Evolutionary conservation across 2,888 invertebrate species (phyloP).

Genomic region (Chrysolina oricalcia): DNA sequence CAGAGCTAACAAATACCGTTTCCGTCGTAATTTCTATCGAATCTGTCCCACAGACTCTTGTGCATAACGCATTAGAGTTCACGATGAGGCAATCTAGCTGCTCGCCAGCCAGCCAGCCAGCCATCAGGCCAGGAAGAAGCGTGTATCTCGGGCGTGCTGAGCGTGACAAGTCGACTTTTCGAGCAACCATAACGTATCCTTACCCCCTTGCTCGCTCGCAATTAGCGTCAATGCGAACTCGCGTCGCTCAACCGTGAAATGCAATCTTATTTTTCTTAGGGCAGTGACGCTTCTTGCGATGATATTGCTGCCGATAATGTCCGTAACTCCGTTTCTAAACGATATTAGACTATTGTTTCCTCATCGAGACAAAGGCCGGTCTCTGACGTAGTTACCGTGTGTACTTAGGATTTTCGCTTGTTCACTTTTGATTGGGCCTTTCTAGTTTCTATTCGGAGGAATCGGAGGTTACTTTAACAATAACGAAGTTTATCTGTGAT

Average conservation of each 20-base stretch:
- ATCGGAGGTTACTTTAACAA: too few species aligned
- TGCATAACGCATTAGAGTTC: neutral
- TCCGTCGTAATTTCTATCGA: neutral
- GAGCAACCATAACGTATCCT: constrained; percentile 40
- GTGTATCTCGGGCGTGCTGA: constrained; percentile 51
- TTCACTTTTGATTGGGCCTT: too few species aligned
- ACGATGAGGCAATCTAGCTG: constrained; percentile 24
- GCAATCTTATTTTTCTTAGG: constrained; percentile 61
- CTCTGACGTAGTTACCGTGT: neutral
- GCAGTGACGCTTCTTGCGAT: constrained; percentile 20
- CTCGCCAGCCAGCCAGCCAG: constrained; percentile 18
- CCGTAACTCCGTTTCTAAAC: constrained; percentile 20
- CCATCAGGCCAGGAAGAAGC: constrained; percentile 41
- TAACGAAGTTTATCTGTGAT: too few species aligned
- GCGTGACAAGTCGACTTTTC: constrained; percentile 53
- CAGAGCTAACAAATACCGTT: neutral
- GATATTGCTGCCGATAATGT: constrained; percentile 24
- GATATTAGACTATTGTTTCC: constrained; percentile 28
- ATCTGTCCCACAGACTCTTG: constrained; percentile 4
- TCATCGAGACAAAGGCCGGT: constrained; percentile 5
- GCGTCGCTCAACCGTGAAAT: constrained; percentile 68
- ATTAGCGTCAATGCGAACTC: constrained; percentile 67
- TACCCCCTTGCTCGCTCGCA: constrained; percentile 52
- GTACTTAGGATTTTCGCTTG: neutral
- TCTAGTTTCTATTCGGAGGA: too few species aligned